Evolutionary conservation across 2,888 invertebrate species (phyloP).

Genomic region (Camponotus fellah): DNA sequence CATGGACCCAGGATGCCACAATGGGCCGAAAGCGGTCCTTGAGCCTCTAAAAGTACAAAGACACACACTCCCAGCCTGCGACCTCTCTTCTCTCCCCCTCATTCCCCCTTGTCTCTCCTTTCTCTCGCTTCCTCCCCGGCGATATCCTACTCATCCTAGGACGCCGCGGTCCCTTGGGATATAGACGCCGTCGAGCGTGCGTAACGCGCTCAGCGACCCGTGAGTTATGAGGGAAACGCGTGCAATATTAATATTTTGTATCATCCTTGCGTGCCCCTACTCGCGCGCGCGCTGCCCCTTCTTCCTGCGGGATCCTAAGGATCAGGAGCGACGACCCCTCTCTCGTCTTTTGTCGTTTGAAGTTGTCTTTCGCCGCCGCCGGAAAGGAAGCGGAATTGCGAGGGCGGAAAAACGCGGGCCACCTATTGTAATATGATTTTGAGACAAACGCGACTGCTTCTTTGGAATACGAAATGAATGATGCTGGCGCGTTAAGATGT

Average conservation of each 20-base stretch:
- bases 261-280: constrained; percentile 81
- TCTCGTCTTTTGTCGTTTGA: constrained; percentile 83
- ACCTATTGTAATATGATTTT: constrained; percentile 1
- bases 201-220: constrained; percentile 85
- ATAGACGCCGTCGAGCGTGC: constrained; percentile 83
- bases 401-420: constrained; percentile 19
- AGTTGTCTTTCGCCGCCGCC: constrained; percentile 69
- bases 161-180: constrained; percentile 82
- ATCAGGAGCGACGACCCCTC: constrained; percentile 69
- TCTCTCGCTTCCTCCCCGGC: constrained; percentile 46
- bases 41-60: constrained; percentile 83
- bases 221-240: constrained; percentile 85
- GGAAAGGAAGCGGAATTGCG: constrained; percentile 41
- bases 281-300: constrained; percentile 14
- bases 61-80: constrained; percentile 76
- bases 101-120: constrained; percentile 54
- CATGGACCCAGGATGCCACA: constrained; percentile 61
- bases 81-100: constrained; percentile 42
- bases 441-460: background rate
- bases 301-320: constrained; percentile 16
- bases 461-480: background rate
- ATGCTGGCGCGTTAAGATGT: background rate
- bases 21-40: constrained; percentile 77
- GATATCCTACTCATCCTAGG: constrained; percentile 81
- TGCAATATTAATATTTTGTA: constrained; percentile 86